phyloP scores from a whole-genome alignment of 2,888 invertebrate genomes.

The Galerucella pusilla region DNA sequence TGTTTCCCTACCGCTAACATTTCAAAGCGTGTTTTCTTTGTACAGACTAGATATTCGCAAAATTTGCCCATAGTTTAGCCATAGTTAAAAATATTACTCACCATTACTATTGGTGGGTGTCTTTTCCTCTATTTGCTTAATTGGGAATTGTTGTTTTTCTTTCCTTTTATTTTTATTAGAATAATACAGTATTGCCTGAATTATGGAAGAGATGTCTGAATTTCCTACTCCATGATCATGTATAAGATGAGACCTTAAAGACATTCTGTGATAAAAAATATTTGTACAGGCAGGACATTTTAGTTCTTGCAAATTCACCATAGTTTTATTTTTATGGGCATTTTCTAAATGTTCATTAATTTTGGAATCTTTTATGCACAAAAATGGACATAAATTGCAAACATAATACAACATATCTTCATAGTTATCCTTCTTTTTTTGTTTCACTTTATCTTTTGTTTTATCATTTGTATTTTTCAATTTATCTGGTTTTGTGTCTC shows the following conservation, averaged over 20 bases:
- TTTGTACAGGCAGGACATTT: constrained; percentile 77
- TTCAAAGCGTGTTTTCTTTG: too few species aligned
- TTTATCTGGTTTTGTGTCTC: constrained; percentile 40
- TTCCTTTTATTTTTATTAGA: constrained; percentile 55
- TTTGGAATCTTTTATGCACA: constrained; percentile 60
- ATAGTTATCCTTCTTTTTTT: constrained; percentile 50
- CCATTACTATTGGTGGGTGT: constrained; percentile 13
- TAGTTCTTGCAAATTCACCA: constrained; percentile 69
- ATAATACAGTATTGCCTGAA: constrained; percentile 67
- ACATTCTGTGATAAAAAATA: constrained; percentile 72
- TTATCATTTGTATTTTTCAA: constrained; percentile 24
- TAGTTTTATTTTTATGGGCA: constrained; percentile 67
- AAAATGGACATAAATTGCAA: constrained; percentile 62
- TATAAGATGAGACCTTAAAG: constrained; percentile 73
- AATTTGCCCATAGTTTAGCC: too few species aligned
- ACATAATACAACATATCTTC: constrained; percentile 61
- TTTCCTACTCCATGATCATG: constrained; percentile 76
- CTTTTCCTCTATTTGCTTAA: constrained; percentile 32
- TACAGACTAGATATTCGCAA: not conserved
- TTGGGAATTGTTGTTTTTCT: constrained; percentile 36
- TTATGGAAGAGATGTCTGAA: constrained; percentile 71
- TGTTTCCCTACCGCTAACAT: too few species aligned
- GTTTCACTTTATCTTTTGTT: constrained; percentile 17
- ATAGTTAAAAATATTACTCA: not conserved
- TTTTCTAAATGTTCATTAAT: constrained; percentile 61